Base-by-base conservation (phyloP, 2,888 invertebrate genomes). In the Proisotoma minuta region DNA sequence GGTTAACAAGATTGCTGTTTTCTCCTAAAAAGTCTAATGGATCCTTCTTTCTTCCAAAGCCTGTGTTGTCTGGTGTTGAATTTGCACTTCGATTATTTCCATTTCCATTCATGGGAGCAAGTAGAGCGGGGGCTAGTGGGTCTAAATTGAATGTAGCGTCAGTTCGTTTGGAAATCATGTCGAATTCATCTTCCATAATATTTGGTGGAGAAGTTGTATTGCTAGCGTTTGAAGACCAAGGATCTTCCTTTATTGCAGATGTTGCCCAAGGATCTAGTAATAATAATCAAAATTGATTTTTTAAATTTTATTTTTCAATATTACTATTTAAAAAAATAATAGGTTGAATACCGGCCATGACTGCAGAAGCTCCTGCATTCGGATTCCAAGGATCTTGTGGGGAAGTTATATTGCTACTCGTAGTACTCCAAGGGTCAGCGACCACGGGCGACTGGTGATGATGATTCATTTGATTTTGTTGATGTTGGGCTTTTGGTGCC, bases 21-120 rank as follows among this genome's bases (percentile, higher is more conserved):
- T 95, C 95, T 49, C 98, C 98, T 58, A 99, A 85, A 82, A 99
- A 99, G 75, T 90, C 87, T 74, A 93, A 91, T 2, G 97, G 96
- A 57, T 94, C 95, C 81, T 95, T 96, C 60, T 76, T 75, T 12
- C 81, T 81, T 26, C 80, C 80, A 79, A 8, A 15, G 18, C 10
- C 5, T 83, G 83, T 65, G 5, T 34, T 34, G 5, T 47, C 15
- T 8, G 69, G 66, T 2, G 67, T 65, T 10, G 67, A 63, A 43
- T 66, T 67, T 53, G 67, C 67, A 58, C 66, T 65, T 20, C 64
- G 60, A n/a, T n/a, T n/a, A n/a, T n/a, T n/a, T 60, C 63, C 56
- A 52, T 62, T 62, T 34, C 62, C 54, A 48, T 62, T 61, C 65
- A 66, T 65, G 22, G 72, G 70, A 3, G 66, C 64, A n/a, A 71